A percentile compares a stretch with the other conserved stretches of the same genome.
These are phyloP conservation scores for Anastatus disparis DNA, from an alignment of 1,140 invertebrate genomes.

Conservation along the genomic window DNA sequence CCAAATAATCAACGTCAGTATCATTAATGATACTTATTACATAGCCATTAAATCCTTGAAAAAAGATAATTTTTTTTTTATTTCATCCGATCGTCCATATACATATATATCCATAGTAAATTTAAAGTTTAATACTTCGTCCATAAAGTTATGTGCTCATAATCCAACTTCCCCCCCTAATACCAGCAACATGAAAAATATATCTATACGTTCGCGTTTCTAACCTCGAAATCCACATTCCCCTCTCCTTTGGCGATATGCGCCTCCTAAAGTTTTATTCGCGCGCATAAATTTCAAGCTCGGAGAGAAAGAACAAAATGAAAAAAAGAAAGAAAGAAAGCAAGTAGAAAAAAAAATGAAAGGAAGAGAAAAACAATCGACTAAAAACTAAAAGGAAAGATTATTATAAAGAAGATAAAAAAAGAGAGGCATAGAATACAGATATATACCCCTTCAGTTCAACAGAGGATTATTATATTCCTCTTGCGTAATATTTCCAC, in stretches of 20 bases:
- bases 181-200: conserved; percentile 10
- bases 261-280: conserved; percentile 17
- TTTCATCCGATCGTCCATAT: too few relatives aligned
- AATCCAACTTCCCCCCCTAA: conserved; percentile 5
- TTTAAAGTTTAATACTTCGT: conserved; percentile 14
- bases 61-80: too few relatives aligned
- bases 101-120: too few relatives aligned
- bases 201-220: too few relatives aligned
- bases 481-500: conserved; percentile 46
- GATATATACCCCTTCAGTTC: conserved; percentile 18
- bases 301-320: not conserved
- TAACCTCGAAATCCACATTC: conserved; percentile 32
- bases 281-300: conserved; percentile 11
- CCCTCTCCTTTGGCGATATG: too few relatives aligned
- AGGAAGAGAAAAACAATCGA: not conserved
- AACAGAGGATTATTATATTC: conserved; percentile 27
- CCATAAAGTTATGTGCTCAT: conserved; percentile 3
- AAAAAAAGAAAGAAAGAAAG: not conserved
- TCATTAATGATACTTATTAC: conserved; percentile 18
- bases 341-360: not conserved
- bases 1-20: conserved; percentile 13
- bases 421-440: not conserved
- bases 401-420: too few relatives aligned
- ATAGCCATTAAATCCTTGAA: not conserved
- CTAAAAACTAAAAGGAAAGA: not conserved